Evolutionary conservation across 23 tunicate species (phyloP), one percentile per base, ranked within the genome.

Genomic region (Phallusia fumigata): DNA sequence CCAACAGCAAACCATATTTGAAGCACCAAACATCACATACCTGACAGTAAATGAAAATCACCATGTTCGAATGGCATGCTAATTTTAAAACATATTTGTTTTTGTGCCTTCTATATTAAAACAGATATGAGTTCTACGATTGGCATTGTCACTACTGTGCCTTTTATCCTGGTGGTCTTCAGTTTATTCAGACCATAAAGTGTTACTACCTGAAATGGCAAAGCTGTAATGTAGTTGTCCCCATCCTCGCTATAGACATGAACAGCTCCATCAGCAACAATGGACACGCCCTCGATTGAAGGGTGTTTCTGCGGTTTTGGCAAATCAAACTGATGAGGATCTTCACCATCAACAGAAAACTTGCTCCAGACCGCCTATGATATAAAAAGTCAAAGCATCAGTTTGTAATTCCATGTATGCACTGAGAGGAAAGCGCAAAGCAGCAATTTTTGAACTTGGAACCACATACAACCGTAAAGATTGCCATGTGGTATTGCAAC

Each of bases 161-260:
- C n/a, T n/a, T n/a, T n/a, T n/a, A n/a, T n/a, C n/a, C n/a, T n/a
- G n/a, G n/a, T n/a, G n/a, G n/a, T n/a, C n/a, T n/a, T n/a, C n/a
- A n/a, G n/a, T n/a, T n/a, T n/a, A n/a, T n/a, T n/a, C n/a, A n/a
- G n/a, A n/a, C n/a, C n/a, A n/a, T n/a, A n/a, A n/a, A n/a, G n/a
- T n/a, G n/a, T n/a, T 18, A 51, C 58, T 31, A 94, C 98, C 79
- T 94, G 79, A 79, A 94, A 94, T 36, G 98, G 98, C 69, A 94
- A 45, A 0, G 91, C 80, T 16, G 98, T 94, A 64, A 84, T 90
- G 75, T 74, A 86, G 36, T 87, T 84, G 22, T 94, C 94, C 30
- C 94, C 98, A 31, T 94, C 90, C n/a, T 87, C 84, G 19, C 88
- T 78, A 69, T 74, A 94, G 36, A 87, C 84, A 83, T 89, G 94